These are phyloP conservation scores for Chiroxiphia lanceolata DNA, from an alignment of 2,797 vertebrate species.

Conservation along the genomic window DNA sequence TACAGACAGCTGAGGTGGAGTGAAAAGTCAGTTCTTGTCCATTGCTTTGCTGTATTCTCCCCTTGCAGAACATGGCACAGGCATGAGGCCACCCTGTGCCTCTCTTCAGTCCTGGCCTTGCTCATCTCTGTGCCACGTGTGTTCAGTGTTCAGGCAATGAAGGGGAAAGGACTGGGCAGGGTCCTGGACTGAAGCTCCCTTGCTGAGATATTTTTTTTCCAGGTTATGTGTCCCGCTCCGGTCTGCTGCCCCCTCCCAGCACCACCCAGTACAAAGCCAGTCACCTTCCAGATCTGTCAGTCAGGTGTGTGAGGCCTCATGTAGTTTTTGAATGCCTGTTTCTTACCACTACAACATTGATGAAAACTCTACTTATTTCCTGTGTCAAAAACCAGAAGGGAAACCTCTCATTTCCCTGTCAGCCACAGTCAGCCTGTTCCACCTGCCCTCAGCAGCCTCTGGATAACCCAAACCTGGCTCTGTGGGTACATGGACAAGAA, in stretches of 20 bases:
- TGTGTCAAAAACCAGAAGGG: not conserved
- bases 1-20: not conserved
- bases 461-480: not conserved
- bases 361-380: not conserved
- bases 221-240: not conserved
- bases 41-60: not conserved
- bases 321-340: not conserved
- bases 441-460: not conserved
- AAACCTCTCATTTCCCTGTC: not conserved
- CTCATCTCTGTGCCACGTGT: not conserved
- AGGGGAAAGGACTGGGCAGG: not conserved
- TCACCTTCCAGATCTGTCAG: not conserved
- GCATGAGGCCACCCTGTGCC: not conserved
- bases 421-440: not conserved
- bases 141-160: not conserved
- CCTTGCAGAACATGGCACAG: not conserved
- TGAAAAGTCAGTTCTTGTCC: not conserved
- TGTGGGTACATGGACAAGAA: not conserved
- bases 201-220: not conserved
- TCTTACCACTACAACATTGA: not conserved
- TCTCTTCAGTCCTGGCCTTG: not conserved
- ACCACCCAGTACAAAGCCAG: not conserved
- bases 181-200: not conserved
- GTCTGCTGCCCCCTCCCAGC: not conserved
- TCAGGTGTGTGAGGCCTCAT: not conserved